Evolutionary conservation across 2,888 invertebrate species (phyloP), one percentile per base, ranked within the genome.

Genomic region (Ectropis crepuscularia): DNA sequence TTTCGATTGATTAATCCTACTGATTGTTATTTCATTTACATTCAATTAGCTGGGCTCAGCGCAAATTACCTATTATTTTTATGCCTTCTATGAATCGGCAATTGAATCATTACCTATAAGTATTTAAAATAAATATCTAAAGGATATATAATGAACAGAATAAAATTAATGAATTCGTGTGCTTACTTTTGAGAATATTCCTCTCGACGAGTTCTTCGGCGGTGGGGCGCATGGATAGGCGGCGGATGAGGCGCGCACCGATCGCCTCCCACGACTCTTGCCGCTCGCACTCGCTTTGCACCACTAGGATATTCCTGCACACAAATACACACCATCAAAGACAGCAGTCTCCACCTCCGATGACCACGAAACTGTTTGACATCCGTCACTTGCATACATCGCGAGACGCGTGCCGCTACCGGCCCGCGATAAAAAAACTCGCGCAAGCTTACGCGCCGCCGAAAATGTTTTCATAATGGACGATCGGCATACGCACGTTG

Each of bases 161-260:
- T 4, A 28, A 28, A 28, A 28, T n/a, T 1, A 28, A 28, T 28
- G 16, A 4, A 28, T 28, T 1, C 4, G 16, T 28, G 16, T 28
- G 16, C 16, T 96, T 94, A 98, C 98, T 97, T 95, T 98, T 99
- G 76, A 99, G 95, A 88, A 99, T 99, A 88, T 99, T 99, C 80
- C 99, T 95, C 88, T 99, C 98, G 87, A 99, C 98, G 72, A 99
- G 94, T 90, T 99, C 99, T 88, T 99, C 99, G 71, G 97, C 97
- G 53, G 99, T 98, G 75, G 99, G 99, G 81, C 99, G 95, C 96
- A 99, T 97, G 90, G 99, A 99, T 82, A 99, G 94, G 79, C 99
- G 96, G 86, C 99, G 95, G 82, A 98, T 98, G 76, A 99, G 95
- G 78, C 98, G 96, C 72, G 97, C 98, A 59, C 98, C 98, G 82